A percentile compares a stretch with the other conserved stretches of the same genome.
Evolutionary conservation across 1,140 invertebrate species (phyloP).

Genomic region (Drosophila sucinea): DNA sequence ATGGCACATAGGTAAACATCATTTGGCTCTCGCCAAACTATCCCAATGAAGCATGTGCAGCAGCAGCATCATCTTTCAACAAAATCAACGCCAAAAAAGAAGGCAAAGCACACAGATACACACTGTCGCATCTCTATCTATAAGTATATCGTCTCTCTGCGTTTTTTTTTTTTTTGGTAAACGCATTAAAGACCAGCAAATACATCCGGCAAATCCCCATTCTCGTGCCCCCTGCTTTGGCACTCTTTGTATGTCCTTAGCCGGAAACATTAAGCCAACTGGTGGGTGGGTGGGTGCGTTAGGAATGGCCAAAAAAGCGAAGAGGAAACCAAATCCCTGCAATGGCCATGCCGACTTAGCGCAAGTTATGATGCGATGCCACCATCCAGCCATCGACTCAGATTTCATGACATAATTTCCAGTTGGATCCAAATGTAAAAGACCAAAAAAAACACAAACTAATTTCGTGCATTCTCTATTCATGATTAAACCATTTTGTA

Average conservation of each 20-base stretch:
- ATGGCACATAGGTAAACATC: conserved; percentile 60
- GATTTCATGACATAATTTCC: conserved; percentile 4
- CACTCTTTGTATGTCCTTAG: conserved; percentile 16
- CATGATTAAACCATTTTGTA: too few relatives aligned
- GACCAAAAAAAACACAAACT: too few relatives aligned
- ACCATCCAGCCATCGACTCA: not conserved
- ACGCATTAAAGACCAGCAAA: conserved; percentile 69
- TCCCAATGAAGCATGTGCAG: conserved; percentile 5
- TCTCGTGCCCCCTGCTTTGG: not conserved
- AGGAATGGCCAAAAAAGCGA: not conserved
- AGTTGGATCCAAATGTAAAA: not conserved
- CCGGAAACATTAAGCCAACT: conserved; percentile 60
- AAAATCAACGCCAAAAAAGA: conserved; percentile 35
- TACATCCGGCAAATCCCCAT: conserved; percentile 54
- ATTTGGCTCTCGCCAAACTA: conserved; percentile 47
- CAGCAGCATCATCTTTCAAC: conserved; percentile 11
- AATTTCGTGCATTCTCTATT: too few relatives aligned
- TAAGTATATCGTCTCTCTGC: not conserved
- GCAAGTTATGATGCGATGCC: conserved; percentile 4
- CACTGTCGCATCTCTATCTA: not conserved
- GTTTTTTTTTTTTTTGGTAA: conserved; percentile 30
- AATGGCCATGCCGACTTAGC: conserved; percentile 8
- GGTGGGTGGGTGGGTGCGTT: not conserved
- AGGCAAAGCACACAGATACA: not conserved
- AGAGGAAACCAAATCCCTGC: not conserved